These are phyloP conservation scores for Chionis minor DNA, from an alignment of 2,113 vertebrate genomes.

Conservation along the genomic window DNA sequence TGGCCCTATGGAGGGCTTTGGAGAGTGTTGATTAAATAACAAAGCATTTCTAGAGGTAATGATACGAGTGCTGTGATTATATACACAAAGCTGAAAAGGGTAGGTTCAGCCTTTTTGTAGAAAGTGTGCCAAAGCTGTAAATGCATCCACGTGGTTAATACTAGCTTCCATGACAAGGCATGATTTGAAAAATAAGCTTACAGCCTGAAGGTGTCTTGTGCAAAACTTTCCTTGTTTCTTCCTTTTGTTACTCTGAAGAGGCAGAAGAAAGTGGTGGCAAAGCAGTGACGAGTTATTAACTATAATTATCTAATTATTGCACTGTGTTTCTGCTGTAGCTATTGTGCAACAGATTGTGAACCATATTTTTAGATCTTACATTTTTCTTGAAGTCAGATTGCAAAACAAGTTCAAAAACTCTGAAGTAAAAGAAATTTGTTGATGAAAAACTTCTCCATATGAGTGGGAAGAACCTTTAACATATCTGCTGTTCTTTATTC, in stretches of 20 bases:
- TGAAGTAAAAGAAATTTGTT: conserved; percentile 43
- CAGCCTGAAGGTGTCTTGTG: conserved; percentile 44
- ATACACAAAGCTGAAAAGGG: background rate
- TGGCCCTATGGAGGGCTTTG: background rate
- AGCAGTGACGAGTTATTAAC: conserved; percentile 59
- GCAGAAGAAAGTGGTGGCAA: conserved; percentile 41
- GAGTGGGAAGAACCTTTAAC: conserved; percentile 5
- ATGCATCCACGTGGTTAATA: conserved; percentile 32
- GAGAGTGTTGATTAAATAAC: background rate
- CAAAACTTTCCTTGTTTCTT: conserved; percentile 51
- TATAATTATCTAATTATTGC: conserved; percentile 41
- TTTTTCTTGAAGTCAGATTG: conserved; percentile 46
- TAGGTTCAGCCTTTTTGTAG: background rate
- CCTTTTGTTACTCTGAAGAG: conserved; percentile 46
- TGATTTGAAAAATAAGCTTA: conserved; percentile 43
- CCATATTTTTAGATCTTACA: conserved; percentile 34
- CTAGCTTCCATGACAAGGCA: background rate
- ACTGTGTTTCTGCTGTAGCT: conserved; percentile 24
- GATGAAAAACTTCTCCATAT: background rate
- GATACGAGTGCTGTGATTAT: background rate
- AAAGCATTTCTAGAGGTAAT: background rate
- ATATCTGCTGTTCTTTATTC: background rate
- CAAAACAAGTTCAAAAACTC: conserved; percentile 44
- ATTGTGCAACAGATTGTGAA: conserved; percentile 55
- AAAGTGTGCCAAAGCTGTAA: conserved; percentile 4